Evolutionary conservation across 1,140 invertebrate species (phyloP).

Genomic region (Leptestheria dahalacensis): DNA sequence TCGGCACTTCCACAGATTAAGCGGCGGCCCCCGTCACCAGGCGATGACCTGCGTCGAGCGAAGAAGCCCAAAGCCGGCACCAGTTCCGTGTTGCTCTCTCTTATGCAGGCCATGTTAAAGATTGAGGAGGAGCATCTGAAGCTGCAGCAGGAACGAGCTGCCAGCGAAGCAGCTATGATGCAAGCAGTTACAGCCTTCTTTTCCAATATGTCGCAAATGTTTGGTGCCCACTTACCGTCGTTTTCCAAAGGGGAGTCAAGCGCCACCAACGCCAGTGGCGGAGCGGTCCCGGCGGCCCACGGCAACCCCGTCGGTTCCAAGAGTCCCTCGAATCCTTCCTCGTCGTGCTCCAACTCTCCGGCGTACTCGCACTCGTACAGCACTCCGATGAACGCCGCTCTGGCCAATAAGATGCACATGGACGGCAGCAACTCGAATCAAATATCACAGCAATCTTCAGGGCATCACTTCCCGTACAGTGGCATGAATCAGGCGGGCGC

Average conservation of each 20-base stretch:
- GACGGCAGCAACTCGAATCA: not conserved
- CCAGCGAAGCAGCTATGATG: constrained; percentile 17
- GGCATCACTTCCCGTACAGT: constrained; percentile 11
- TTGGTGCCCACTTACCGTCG: constrained; percentile 5
- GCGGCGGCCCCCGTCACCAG: not conserved
- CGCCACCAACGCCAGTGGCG: not conserved
- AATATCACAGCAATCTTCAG: not conserved
- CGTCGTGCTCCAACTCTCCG: constrained; percentile 14
- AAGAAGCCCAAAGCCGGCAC: constrained; percentile 4
- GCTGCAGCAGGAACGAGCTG: constrained; percentile 15
- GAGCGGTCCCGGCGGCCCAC: not conserved
- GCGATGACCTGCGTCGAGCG: not conserved
- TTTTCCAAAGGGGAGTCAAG: constrained; percentile 1
- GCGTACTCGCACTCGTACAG: constrained; percentile 15
- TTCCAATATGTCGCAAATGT: constrained; percentile 17
- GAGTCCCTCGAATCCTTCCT: constrained; percentile 14
- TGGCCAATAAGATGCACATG: constrained; percentile 1
- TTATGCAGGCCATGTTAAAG: constrained; percentile 15
- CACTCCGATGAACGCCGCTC: not conserved
- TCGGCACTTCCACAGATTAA: constrained; percentile 1
- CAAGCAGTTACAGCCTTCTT: constrained; percentile 16
- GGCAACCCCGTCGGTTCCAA: constrained; percentile 10
- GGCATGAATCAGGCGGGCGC: constrained; percentile 12
- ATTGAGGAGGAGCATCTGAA: constrained; percentile 16
- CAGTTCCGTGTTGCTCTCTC: not conserved